Evolutionary conservation across 2,797 vertebrate species (phyloP), one percentile per base, ranked within the genome.

Genomic region (Channallabes apus): DNA sequence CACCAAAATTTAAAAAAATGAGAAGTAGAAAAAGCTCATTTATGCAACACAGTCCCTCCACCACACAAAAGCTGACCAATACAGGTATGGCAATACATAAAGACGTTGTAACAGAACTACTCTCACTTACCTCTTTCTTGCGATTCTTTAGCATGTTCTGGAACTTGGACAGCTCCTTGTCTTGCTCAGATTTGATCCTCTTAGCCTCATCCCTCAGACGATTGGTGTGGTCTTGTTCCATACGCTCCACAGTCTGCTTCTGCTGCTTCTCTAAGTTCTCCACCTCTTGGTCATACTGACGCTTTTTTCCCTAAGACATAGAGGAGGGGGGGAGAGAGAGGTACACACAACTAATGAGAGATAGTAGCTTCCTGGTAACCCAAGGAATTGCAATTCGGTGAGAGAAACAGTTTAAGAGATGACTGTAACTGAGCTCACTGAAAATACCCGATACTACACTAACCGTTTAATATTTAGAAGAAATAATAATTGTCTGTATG

Each of bases 181-280:
- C 98, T 90, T 99, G 98, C 80, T 99, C 98, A 0, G 93, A 95
- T 94, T 99, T 99, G 90, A 99, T 99, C 84, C 97, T 96, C 84
- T 97, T 98, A 32, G 98, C 98, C 91, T 99, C 98, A 54, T 99
- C 98, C 81, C 98, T 91, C 78, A 99, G 92, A 1, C 97, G 97
- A 87, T 95, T 98, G 71, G 98, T 99, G 90, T 99, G 98, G 68
- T 99, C 98, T 93, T 99, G 97, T 87, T 99, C 98, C 91, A 99
- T 93, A 4, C 97, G 96, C 92, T 99, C 98, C 46, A 99, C 98
- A 20, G 96, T 97, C 93, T 99, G 98, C 87, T 99, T 99, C 94
- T 99, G 98, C 91, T 99, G 97, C 91, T 97, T 98, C 86, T 99
- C 98, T 46, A 99, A 93, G 89, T 98, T 99, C 91, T 99, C 98